These are phyloP conservation scores for Drymodes brunneopygia DNA, from an alignment of 2,113 vertebrate genomes.

Conservation along the genomic window DNA sequence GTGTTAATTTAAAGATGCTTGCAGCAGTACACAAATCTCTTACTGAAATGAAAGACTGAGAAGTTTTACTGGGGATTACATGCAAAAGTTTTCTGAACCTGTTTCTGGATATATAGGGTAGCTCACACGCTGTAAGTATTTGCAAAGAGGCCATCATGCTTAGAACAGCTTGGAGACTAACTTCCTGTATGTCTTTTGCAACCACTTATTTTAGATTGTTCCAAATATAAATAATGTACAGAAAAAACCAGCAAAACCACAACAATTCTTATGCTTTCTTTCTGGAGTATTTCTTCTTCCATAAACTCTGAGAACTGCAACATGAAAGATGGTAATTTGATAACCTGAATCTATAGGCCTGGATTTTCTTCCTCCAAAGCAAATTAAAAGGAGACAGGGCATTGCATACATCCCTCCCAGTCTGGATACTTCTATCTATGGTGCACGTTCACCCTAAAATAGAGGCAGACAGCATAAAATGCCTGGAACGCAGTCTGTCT, in stretches of 20 bases:
- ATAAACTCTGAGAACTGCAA: neutral
- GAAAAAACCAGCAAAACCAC: neutral
- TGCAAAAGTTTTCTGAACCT: neutral
- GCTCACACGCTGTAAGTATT: neutral
- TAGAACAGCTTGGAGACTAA: neutral
- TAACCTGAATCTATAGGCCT: neutral
- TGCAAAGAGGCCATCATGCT: neutral
- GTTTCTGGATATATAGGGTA: neutral
- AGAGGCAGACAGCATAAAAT: slow-evolving; percentile 42
- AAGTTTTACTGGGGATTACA: neutral
- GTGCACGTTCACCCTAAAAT: neutral
- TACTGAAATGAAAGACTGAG: neutral
- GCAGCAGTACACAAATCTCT: neutral
- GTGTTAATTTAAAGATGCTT: neutral
- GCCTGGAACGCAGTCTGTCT: slow-evolving; percentile 14
- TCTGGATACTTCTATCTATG: neutral
- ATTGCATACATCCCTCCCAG: neutral
- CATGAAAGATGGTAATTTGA: neutral
- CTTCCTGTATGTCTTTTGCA: neutral
- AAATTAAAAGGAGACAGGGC: neutral
- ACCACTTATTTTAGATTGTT: neutral
- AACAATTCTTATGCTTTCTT: neutral
- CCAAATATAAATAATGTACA: neutral
- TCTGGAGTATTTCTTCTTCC: neutral
- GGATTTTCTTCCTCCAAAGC: neutral